Evolutionary conservation across 2,113 vertebrate genomes (phyloP).

Genomic region (Perca schrenkii): DNA sequence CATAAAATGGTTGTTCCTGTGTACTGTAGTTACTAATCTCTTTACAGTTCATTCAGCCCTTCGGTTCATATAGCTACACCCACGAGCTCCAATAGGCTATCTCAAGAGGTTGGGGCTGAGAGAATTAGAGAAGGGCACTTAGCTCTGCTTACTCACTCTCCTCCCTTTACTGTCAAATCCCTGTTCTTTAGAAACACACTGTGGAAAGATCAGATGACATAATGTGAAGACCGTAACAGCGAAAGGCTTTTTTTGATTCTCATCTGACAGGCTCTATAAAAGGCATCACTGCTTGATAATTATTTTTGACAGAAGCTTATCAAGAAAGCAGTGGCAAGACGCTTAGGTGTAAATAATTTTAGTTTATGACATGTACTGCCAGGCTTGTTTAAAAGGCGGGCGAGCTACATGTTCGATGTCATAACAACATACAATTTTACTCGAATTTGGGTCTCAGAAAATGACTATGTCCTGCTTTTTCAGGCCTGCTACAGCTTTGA

Average conservation of each 20-base stretch:
- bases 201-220: constrained; percentile 67
- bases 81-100: constrained; percentile 60
- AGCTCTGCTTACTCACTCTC: constrained; percentile 64
- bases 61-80: constrained; percentile 58
- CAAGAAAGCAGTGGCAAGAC: not conserved
- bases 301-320: constrained; percentile 5
- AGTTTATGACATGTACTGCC: not conserved
- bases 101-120: constrained; percentile 66
- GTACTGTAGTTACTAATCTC: constrained; percentile 73
- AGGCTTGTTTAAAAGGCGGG: not conserved
- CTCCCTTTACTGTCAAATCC: constrained; percentile 56
- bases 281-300: constrained; percentile 28
- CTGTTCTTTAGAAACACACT: constrained; percentile 47
- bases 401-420: not conserved
- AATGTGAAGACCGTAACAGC: constrained; percentile 31
- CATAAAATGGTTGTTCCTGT: constrained; percentile 66
- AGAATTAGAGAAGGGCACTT: constrained; percentile 74
- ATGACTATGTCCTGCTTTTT: constrained; percentile 44
- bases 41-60: constrained; percentile 71
- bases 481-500: constrained; percentile 44
- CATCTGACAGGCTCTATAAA: constrained; percentile 44
- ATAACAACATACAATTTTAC: constrained; percentile 14
- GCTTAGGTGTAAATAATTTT: constrained; percentile 1
- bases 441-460: constrained; percentile 11
- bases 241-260: constrained; percentile 37